These are phyloP conservation scores for Limosa lapponica DNA, from an alignment of 2,797 vertebrate genomes.

Conservation along the genomic window DNA sequence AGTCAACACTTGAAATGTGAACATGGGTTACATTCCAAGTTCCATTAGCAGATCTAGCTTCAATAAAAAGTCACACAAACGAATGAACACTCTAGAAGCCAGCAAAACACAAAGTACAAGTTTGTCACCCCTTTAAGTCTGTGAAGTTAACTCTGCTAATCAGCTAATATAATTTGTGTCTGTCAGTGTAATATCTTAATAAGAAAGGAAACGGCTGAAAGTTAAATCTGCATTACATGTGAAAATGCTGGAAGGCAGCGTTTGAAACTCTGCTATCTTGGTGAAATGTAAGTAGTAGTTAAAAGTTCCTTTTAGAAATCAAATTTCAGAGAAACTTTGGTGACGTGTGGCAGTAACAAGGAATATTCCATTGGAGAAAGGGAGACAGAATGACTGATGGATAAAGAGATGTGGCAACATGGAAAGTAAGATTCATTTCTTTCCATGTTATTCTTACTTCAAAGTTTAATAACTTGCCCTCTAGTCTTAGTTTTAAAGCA, in stretches of 20 bases:
- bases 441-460: not conserved
- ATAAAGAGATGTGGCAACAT: not conserved
- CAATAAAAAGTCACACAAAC: not conserved
- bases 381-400: not conserved
- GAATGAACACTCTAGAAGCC: not conserved
- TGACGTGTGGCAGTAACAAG: fast-evolving
- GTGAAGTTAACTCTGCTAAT: not conserved
- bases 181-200: not conserved
- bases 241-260: not conserved
- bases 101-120: not conserved
- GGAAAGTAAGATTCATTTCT: not conserved
- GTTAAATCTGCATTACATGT: not conserved
- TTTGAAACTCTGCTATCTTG: not conserved
- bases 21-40: not conserved
- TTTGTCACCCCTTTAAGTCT: not conserved
- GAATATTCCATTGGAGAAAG: not conserved
- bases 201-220: not conserved
- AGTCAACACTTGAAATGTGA: not conserved
- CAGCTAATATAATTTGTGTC: not conserved
- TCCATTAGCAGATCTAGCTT: not conserved
- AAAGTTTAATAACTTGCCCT: not conserved
- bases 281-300: not conserved
- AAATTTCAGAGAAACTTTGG: not conserved
- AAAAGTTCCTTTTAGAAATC: not conserved
- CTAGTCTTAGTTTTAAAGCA: not conserved